Base-by-base conservation (phyloP, 2,888 invertebrate genomes). In the Uloborus plumipes region DNA sequence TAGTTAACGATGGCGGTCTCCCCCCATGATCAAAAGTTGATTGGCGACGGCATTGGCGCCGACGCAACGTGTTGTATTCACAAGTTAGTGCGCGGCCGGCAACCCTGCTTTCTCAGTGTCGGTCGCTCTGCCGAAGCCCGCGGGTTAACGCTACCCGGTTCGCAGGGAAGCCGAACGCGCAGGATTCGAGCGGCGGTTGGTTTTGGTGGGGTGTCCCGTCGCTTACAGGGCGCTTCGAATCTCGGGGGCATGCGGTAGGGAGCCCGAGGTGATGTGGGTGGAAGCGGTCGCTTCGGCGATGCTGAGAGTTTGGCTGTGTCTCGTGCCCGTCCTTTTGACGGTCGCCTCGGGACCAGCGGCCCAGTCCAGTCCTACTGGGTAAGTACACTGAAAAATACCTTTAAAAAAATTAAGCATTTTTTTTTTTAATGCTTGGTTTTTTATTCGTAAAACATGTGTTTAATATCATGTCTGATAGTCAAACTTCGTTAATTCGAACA, bases 231-330 rank as follows among this genome's bases (percentile, higher is more conserved):
- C 39, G 39, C 9, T 39, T 39, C 7, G 39, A 39, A 39, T 39
- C 59, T 20, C 59, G 59, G 20, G 64, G 74, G 73, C 73, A 80
- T 80, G 80, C 80, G 75, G 81, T 81, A 75, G 75, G 80, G 26
- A 58, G 71, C 50, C 62, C 53, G 39, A 62, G 79, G 67, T 71
- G 66, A 70, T 81, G 75, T 71, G 74, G 81, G 70, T 67, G 70
- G 81, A 70, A 49, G 81, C 51, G 59, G 18, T 71, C 80, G 80
- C 80, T 74, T 81, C 81, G 81, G 81, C 76, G 81, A 82, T 82
- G 81, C 47, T 65, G 50, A 71, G 81, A 71, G 75, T 82, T 39
- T 82, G 81, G 81, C 81, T 82, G 75, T 82, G 70, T 72, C 76
- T 82, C 71, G 81, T 75, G 71, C 75, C 81, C 76, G 75, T 82